Percentiles rank a stretch among this genome's conserved stretches.
Conservation (phyloP, 2,113 vertebrate species). For the Daphoenositta chrysoptera region DNA sequence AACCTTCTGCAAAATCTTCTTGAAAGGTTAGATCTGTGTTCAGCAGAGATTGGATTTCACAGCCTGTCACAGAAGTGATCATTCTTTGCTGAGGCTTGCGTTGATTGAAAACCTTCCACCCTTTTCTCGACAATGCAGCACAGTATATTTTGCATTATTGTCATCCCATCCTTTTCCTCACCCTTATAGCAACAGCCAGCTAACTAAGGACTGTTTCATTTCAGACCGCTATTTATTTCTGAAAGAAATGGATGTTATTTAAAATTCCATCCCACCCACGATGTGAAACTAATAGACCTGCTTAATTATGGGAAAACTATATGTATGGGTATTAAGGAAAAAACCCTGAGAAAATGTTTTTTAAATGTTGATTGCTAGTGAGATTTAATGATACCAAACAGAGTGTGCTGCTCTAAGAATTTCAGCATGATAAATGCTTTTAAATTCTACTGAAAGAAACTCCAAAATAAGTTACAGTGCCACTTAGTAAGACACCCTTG, state of each 20-base stretch:
- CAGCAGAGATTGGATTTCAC: not conserved
- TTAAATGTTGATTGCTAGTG: slow-evolving; percentile 73
- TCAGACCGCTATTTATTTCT: slow-evolving; percentile 58
- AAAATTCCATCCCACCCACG: slow-evolving; percentile 71
- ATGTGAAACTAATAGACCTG: slow-evolving; percentile 73
- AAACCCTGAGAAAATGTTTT: slow-evolving; percentile 67
- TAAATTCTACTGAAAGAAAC: slow-evolving; percentile 42
- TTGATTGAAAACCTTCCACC: not conserved
- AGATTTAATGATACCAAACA: slow-evolving; percentile 70
- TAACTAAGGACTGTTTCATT: slow-evolving; percentile 59
- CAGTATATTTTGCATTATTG: not conserved
- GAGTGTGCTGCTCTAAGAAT: slow-evolving; percentile 48
- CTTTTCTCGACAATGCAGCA: not conserved
- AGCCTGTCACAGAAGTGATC: slow-evolving; percentile 27
- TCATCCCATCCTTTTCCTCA: slow-evolving; percentile 11
- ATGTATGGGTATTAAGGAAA: slow-evolving; percentile 50
- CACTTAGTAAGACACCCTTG: slow-evolving; percentile 9
- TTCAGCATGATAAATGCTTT: slow-evolving; percentile 62
- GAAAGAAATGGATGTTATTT: slow-evolving; percentile 71
- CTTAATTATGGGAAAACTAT: slow-evolving; percentile 71
- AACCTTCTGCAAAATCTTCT: slow-evolving; percentile 11
- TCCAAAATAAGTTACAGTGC: slow-evolving; percentile 37
- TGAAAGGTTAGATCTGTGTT: slow-evolving; percentile 14
- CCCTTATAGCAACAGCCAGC: slow-evolving; percentile 16
- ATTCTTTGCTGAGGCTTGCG: slow-evolving; percentile 4